Percentiles rank a stretch among this genome's conserved stretches.
These are phyloP conservation scores for Sturmia bella DNA, from an alignment of 2,888 invertebrate species.

Conservation along the genomic window DNA sequence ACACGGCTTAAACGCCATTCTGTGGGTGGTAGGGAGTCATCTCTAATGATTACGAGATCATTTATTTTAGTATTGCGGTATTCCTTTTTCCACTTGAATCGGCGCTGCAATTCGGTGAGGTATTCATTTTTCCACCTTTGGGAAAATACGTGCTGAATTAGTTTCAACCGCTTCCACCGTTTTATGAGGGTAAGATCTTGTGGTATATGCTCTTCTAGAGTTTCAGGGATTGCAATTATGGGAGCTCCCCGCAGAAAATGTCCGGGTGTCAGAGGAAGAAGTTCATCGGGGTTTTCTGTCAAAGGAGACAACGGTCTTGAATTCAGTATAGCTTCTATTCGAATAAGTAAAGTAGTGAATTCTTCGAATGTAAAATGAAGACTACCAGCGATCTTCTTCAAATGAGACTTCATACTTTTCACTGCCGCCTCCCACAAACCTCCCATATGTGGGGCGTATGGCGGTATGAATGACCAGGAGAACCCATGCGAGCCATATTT, in stretches of 20 bases:
- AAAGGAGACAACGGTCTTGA: conserved; percentile 15
- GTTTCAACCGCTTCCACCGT: background rate
- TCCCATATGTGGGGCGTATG: too few species aligned
- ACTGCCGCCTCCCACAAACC: conserved; percentile 49
- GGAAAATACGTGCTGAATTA: background rate
- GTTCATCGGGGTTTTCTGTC: conserved; percentile 48
- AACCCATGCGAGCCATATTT: conserved; percentile 25
- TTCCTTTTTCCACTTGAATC: background rate
- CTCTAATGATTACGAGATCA: conserved; percentile 26
- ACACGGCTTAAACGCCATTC: conserved; percentile 43
- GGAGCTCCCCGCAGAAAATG: background rate
- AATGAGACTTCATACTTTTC: conserved; percentile 47
- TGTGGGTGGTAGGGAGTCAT: conserved; percentile 39
- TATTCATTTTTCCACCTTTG: background rate
- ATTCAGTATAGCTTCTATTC: conserved; percentile 32
- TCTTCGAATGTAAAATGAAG: conserved; percentile 46
- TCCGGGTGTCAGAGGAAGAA: conserved; percentile 23
- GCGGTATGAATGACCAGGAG: too few species aligned
- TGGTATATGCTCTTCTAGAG: background rate
- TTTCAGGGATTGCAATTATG: background rate
- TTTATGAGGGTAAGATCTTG: background rate
- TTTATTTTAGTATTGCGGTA: background rate
- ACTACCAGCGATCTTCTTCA: conserved; percentile 12
- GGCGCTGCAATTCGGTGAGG: background rate
- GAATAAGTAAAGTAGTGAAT: conserved; percentile 7